A percentile compares a stretch with the other conserved stretches of the same genome.
Conservation (phyloP, 2,888 invertebrate genomes). For the Ptilodon capucinus region DNA sequence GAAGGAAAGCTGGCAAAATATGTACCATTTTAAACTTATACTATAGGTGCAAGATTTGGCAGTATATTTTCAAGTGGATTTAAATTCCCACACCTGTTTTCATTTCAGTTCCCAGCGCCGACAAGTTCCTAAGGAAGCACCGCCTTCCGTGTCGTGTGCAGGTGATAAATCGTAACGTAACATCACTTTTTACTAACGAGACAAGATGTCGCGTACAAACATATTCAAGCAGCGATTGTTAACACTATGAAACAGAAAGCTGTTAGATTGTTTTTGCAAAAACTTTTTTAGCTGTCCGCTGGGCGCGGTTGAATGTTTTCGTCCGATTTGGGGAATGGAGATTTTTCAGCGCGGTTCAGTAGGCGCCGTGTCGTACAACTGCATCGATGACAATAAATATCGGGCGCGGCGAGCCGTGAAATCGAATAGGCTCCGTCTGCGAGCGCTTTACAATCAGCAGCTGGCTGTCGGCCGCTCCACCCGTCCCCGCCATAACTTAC, state of each 20-base stretch:
- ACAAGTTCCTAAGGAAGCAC: constrained; percentile 60
- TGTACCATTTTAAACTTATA: background rate
- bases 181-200: constrained; percentile 80
- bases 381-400: constrained; percentile 83
- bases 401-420: constrained; percentile 80
- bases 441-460: constrained; percentile 82
- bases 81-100: constrained; percentile 51
- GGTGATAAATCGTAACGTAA: constrained; percentile 74
- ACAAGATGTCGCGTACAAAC: constrained; percentile 73
- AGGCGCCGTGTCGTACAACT: constrained; percentile 80
- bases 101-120: constrained; percentile 51
- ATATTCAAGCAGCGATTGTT: constrained; percentile 69
- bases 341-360: constrained; percentile 80
- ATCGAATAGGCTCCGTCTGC: constrained; percentile 82
- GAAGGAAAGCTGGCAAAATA: background rate
- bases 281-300: constrained; percentile 50
- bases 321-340: constrained; percentile 73
- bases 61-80: constrained; percentile 22
- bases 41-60: constrained; percentile 3
- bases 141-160: constrained; percentile 62
- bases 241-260: constrained; percentile 34
- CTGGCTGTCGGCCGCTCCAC: constrained; percentile 63
- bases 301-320: constrained; percentile 68
- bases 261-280: constrained; percentile 44
- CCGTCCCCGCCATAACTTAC: constrained; percentile 63